Base-by-base conservation (phyloP, 2,113 vertebrate genomes). In the Sakesphorus luctuosus region DNA sequence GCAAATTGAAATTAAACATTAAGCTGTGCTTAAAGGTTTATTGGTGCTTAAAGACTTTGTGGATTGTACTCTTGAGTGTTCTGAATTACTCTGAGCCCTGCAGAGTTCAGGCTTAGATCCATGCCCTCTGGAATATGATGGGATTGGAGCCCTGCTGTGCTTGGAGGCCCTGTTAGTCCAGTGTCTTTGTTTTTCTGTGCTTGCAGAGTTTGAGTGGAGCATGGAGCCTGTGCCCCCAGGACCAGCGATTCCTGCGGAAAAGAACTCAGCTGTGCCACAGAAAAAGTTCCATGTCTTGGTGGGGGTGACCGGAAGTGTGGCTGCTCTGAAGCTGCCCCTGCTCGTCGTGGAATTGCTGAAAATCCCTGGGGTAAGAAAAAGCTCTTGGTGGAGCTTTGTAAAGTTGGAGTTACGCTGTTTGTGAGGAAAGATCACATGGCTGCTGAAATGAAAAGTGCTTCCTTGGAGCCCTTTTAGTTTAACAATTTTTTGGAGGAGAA, bases 221-320 rank as follows among this genome's bases (percentile, higher is more conserved):
- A 94, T 97, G 95, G 94, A 98, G 65, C 26, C 86, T 33, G 8
- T 17, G 1, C 50, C 2, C 2, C 44, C 95, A 72, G 92, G 92
- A 6, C 16, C 84, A 9, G 46, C 18, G 5, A 7, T 28, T 49
- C 16, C 82, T 38, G 52, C 55, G 35, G 90, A 43, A 29, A 40
- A 13, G 8, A 61, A 43, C 71, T 93, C n/a, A 0, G 2, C 49
- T 0, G 3, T 28, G 46, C n/a, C 10, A 0, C 52, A 6, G 69
- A 89, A 58, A 43, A 95, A 31, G 2, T 94, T 82, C 87, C 96
- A 3, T 3, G 92, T 99, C 29, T 98, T 99, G 13, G 93, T 99
- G 44, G 99, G 99, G 8, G 99, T 99, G 36, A 99, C 99, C 2
- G 99, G 99, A 24, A 99, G 99, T 0, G 99, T 99, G 7, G 99